phyloP scores from a whole-genome alignment of 2,888 invertebrate species.

The Melieria omissa region DNA sequence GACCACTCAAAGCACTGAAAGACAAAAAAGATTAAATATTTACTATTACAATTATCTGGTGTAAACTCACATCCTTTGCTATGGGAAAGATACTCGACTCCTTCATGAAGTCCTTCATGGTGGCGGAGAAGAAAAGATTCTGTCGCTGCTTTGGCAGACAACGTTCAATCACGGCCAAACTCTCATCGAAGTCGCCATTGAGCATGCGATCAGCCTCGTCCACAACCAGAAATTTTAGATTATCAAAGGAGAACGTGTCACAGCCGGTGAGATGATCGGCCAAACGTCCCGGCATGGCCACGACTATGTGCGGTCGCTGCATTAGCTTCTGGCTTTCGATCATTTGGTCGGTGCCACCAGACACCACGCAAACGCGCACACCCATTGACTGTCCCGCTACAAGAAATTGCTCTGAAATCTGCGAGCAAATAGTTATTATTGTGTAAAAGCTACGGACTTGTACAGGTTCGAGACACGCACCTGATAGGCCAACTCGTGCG shows the following conservation, averaged over 20 bases:
- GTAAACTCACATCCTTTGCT: slow-evolving; percentile 71
- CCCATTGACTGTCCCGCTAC: slow-evolving; percentile 90
- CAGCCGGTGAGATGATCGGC: slow-evolving; percentile 93
- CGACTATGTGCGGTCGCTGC: slow-evolving; percentile 90
- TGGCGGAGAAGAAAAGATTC: slow-evolving; percentile 93
- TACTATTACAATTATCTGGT: not conserved
- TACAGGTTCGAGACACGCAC: slow-evolving; percentile 40
- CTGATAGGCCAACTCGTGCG: slow-evolving; percentile 90
- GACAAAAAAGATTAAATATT: not conserved
- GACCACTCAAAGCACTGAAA: slow-evolving; percentile 71
- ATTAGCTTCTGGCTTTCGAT: slow-evolving; percentile 86
- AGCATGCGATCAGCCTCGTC: slow-evolving; percentile 92
- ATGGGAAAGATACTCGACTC: slow-evolving; percentile 74
- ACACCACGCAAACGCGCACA: slow-evolving; percentile 84
- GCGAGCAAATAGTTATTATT: slow-evolving; percentile 56
- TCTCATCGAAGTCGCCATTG: slow-evolving; percentile 84
- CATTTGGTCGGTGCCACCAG: slow-evolving; percentile 96
- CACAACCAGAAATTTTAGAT: slow-evolving; percentile 86
- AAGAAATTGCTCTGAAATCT: slow-evolving; percentile 95
- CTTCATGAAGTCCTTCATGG: slow-evolving; percentile 86
- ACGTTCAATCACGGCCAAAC: slow-evolving; percentile 82
- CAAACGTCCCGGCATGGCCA: slow-evolving; percentile 95
- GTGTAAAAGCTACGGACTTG: not conserved
- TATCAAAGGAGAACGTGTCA: slow-evolving; percentile 81
- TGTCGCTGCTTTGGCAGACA: slow-evolving; percentile 83